Evolutionary conservation across 2,113 vertebrate species (phyloP), one percentile per base, ranked within the genome.

Genomic region (Epinephelus cyanopodus): DNA sequence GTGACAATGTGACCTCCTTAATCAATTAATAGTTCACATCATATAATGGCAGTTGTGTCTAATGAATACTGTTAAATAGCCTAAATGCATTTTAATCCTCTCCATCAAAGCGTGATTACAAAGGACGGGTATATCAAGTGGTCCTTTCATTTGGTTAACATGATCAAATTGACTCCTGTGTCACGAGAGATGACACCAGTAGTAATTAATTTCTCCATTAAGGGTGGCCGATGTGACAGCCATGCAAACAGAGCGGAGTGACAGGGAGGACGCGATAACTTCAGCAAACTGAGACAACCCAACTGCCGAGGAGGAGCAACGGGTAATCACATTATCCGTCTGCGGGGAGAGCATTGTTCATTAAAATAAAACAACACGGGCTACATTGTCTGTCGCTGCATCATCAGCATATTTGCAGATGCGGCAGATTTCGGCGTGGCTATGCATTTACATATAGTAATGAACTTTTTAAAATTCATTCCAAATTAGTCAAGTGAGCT

Each of bases 201-300:
- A 88, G 91, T 94, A 95, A 95, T 95, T 95, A 93, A 95, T 95
- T 94, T 94, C 93, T 94, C 90, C 91, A 95, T 95, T 95, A 95
- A 92, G 85, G 89, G 65, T 81, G 90, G 92, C 89, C 90, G 84
- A 92, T 93, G 90, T 94, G 94, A 93, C 94, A 93, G 87, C 91
- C 91, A 92, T 93, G 92, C 93, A 95, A 95, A 95, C 93, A 94
- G 86, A 93, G 90, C 74, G 1, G 73, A 91, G 85, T 90, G 90
- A 87, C 87, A 86, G 81, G 81, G 88, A 91, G 84, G 84, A 92
- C 87, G 74, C 87, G 66, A 89, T 82, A 91, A 93, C 94, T 94
- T 93, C 85, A 86, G 84, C 88, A 93, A 93, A 91, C 82, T 90
- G 87, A 92, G 83, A 89, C 75, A 84, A 79, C 79, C 90, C 88